Evolutionary conservation across 2,113 vertebrate genomes (phyloP), one percentile per base, ranked within the genome.

Genomic region (Agapornis roseicollis): DNA sequence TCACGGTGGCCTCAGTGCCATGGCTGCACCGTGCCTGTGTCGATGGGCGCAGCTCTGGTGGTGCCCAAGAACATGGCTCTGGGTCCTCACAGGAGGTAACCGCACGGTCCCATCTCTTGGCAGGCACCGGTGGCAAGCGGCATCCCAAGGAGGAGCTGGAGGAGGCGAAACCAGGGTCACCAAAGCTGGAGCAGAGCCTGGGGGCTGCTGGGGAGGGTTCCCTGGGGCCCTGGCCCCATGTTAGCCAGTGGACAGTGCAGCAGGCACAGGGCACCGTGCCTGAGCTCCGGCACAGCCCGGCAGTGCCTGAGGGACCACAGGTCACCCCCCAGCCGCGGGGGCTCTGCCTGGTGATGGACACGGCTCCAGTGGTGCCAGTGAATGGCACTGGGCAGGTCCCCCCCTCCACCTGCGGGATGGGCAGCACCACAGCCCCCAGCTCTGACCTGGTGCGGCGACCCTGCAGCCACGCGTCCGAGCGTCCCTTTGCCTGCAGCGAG

Each of bases 401-500:
- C 3, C 5, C 24, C 3, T 10, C 64, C 2, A 11, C 24, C 53
- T 2, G 19, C 1, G 13, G 19, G 18, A 22, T 0, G 1, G 33
- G 52, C 37, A 12, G 19, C 4, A 1, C n/a, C 1, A 1, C 2
- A 0, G 6, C 49, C 4, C 35, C 53, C 1, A 3, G 37, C 13
- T 2, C 65, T 2, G 35, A 70, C 63, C 20, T 5, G 1, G 24
- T 13, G 0, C 58, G 2, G 47, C 98, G 97, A 84, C 97, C 97
- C 96, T 97, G 95, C 90, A 96, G 97, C 17, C 98, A 98, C 69
- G 97, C 96, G 0, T 42, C 92, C 6, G 97, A 98, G 63, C 96
- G 97, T 77, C 98, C 98, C 9, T 98, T 98, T 68, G 76, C 95
- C 13, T 99, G 98, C 29, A 92, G 97, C 0, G 96, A 98, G 94